phyloP scores from a whole-genome alignment of 2,888 invertebrate species.

The Cheilosia grossa region DNA sequence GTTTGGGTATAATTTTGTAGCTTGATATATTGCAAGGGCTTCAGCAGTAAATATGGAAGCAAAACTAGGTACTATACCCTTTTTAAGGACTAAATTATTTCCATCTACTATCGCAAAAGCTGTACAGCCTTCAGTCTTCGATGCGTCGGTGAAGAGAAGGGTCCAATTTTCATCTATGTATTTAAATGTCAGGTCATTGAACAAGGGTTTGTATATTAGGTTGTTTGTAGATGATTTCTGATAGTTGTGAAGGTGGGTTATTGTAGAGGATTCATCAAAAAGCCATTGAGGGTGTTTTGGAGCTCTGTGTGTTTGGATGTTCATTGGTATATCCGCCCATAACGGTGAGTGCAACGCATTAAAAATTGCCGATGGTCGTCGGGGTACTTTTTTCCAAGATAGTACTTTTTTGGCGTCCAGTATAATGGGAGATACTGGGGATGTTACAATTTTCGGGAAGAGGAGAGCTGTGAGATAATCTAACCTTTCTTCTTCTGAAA shows the following conservation, averaged over 20 bases:
- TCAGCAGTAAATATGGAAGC: not conserved
- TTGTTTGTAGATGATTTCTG: not conserved
- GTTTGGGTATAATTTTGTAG: not conserved
- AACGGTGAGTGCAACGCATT: not conserved
- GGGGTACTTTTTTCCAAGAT: not conserved
- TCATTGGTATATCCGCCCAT: not conserved
- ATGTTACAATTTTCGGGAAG: too few relatives aligned
- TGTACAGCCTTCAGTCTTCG: not conserved
- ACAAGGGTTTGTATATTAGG: too few relatives aligned
- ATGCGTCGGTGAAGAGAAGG: not conserved
- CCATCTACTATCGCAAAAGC: not conserved
- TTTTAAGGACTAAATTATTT: not conserved
- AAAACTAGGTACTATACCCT: too few relatives aligned
- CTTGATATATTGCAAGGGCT: not conserved
- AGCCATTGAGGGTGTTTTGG: not conserved
- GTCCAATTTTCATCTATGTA: not conserved
- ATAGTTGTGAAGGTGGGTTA: not conserved
- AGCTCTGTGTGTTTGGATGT: not conserved
- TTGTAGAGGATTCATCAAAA: not conserved
- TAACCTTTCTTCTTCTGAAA: too few relatives aligned
- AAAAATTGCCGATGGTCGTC: conserved; percentile 2
- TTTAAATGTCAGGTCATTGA: not conserved
- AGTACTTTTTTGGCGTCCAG: not conserved
- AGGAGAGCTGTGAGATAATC: too few relatives aligned
- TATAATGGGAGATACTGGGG: not conserved